These are phyloP conservation scores for Hipparchia semele DNA, from an alignment of 2,888 invertebrate species.

Conservation along the genomic window DNA sequence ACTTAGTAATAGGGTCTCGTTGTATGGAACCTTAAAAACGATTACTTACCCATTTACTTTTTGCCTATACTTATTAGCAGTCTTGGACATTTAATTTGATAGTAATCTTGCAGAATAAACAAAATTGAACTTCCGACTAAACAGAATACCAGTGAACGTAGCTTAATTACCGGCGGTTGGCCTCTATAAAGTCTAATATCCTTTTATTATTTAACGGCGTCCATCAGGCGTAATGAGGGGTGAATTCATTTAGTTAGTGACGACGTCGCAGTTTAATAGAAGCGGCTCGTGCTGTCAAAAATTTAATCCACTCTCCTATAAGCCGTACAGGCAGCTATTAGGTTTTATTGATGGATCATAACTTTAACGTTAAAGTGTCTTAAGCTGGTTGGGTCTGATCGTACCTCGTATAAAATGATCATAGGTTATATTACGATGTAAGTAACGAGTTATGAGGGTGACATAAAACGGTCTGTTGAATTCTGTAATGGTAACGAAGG, in stretches of 20 bases:
- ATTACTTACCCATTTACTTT: background rate
- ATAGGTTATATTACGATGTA: conserved; percentile 5
- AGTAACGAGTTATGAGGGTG: conserved; percentile 4
- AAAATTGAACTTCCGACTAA: conserved; percentile 26
- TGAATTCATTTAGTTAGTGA: conserved; percentile 53
- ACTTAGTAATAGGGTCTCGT: too few relatives aligned
- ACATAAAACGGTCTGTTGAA: background rate
- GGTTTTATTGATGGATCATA: conserved; percentile 34
- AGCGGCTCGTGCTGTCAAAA: conserved; percentile 37
- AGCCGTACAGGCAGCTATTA: conserved; percentile 28
- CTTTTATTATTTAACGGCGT: conserved; percentile 54
- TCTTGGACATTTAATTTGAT: conserved; percentile 1
- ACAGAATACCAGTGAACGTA: conserved; percentile 34
- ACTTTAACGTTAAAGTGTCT: conserved; percentile 23
- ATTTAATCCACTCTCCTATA: conserved; percentile 34
- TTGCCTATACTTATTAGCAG: background rate
- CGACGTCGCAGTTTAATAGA: conserved; percentile 43
- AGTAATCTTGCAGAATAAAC: conserved; percentile 29
- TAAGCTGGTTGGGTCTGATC: background rate
- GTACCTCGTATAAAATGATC: conserved; percentile 12
- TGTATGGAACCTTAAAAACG: too few relatives aligned
- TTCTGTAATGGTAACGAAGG: too few relatives aligned
- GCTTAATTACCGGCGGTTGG: conserved; percentile 43
- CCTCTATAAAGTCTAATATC: conserved; percentile 46
- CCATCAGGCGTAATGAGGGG: conserved; percentile 60